Base-by-base conservation (phyloP, 2,797 vertebrate species). In the Eidolon dupreanum region DNA sequence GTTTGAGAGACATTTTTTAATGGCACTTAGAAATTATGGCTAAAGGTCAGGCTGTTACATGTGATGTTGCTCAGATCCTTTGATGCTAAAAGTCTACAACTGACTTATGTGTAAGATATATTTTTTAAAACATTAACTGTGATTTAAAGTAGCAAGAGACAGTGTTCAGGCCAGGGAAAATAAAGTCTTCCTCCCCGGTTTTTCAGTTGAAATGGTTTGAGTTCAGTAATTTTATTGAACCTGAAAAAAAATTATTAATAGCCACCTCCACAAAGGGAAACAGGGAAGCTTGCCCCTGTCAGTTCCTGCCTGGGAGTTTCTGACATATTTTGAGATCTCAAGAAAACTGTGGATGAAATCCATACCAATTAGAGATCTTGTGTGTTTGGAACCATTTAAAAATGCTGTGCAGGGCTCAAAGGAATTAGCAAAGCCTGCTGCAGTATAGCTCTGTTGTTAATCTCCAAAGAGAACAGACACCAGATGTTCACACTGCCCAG, bases 141-240 rank as follows among this genome's bases (percentile, higher is more conserved):
- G 98, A 98, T 98, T 98, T 98, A 98, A 98, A 97, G 97, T 97
- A 98, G 97, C 95, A 97, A 98, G 96, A 97, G 94, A 97, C 95
- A 96, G 96, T 97, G 92, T 97, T 98, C 73, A 97, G 95, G 97
- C 84, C 92, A 97, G 87, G 92, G 97, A 97, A 97, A 97, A 94
- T 2, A 95, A 98, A 96, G 86, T 55, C 89, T 89, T 33, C 33
- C 28, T 91, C 20, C 81, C 46, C 6, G 55, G 31, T 43, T 75
- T 97, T 97, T 98, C 97, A 68, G 95, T 97, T 97, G 97, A 98
- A 98, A 97, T 95, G 93, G 94, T 95, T 98, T 98, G 91, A 96
- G 93, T 98, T 98, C 96, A 97, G 95, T 97, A 97, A 97, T 97
- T 98, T 97, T 98, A 97, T 97, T 98, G 98, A 98, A 97, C 97